A percentile compares a stretch with the other conserved stretches of the same genome.
Conservation (phyloP, 2,113 vertebrate species). For the Strix uralensis region DNA sequence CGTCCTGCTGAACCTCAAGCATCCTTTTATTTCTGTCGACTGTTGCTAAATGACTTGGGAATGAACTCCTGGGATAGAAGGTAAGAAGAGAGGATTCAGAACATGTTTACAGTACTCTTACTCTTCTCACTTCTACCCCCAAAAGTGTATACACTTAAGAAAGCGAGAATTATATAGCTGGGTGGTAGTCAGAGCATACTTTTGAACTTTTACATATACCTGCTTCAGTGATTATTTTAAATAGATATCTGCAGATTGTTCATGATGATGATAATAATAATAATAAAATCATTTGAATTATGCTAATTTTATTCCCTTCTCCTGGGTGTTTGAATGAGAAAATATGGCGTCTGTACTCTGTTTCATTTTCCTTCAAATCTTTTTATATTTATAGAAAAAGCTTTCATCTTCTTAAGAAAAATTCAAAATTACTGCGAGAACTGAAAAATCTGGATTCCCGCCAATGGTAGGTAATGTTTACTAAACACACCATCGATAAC, state of each 20-base stretch:
- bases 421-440: constrained; percentile 94
- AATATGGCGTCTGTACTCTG: background rate
- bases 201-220: background rate
- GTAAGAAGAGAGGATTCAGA: constrained; percentile 62
- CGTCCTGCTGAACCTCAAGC: constrained; percentile 82
- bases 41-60: constrained; percentile 91
- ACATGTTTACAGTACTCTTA: rapidly evolving
- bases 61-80: constrained; percentile 99
- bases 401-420: constrained; percentile 98
- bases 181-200: background rate
- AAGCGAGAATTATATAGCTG: rapidly evolving
- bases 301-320: background rate
- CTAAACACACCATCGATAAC: background rate
- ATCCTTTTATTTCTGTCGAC: constrained; percentile 94
- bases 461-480: constrained; percentile 85
- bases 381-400: constrained; percentile 82
- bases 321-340: background rate
- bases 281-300: rapidly evolving
- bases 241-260: too few relatives aligned
- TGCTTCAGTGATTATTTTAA: background rate
- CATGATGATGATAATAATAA: background rate
- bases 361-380: background rate
- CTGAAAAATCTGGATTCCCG: constrained; percentile 98
- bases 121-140: background rate
- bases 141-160: rapidly evolving